phyloP scores from a whole-genome alignment of 2,888 invertebrate species.

The Synergus gifuensis region DNA sequence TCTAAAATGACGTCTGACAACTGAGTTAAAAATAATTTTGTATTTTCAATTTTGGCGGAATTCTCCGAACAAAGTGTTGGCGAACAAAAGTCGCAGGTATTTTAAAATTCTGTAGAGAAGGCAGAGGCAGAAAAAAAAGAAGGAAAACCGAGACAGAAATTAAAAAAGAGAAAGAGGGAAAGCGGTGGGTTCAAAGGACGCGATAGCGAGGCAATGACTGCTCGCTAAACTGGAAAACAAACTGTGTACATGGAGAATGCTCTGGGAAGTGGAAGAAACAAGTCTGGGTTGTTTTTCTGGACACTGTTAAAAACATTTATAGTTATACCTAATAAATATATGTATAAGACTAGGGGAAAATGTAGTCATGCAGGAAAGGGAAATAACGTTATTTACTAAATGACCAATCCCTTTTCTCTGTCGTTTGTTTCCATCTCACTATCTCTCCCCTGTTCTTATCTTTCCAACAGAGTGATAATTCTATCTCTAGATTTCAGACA shows the following conservation, averaged over 20 bases:
- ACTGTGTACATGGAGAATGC: conserved; percentile 39
- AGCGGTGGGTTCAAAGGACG: conserved; percentile 56
- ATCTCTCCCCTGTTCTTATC: conserved; percentile 26
- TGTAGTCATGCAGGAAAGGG: not conserved
- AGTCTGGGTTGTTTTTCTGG: conserved; percentile 21
- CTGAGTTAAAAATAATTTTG: not conserved
- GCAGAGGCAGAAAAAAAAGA: not conserved
- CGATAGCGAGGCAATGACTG: conserved; percentile 62
- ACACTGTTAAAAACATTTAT: conserved; percentile 1
- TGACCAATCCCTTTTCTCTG: conserved; percentile 24
- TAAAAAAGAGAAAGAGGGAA: conserved; percentile 41
- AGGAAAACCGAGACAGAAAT: conserved; percentile 45
- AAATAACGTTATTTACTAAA: conserved; percentile 17
- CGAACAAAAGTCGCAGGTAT: not conserved
- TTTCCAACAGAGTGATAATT: conserved; percentile 18
- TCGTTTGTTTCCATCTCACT: conserved; percentile 1
- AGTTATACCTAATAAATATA: conserved; percentile 12
- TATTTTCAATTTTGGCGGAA: not conserved
- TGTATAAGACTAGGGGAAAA: not conserved
- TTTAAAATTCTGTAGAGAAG: not conserved
- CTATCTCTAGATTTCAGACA: conserved; percentile 4
- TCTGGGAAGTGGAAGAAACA: conserved; percentile 22
- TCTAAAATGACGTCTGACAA: not conserved
- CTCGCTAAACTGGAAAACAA: conserved; percentile 64
- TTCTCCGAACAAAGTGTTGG: not conserved